Percentiles rank a stretch among this genome's conserved stretches.
These are phyloP conservation scores for Macrophya annulata DNA, from an alignment of 2,888 invertebrate genomes.

Conservation along the genomic window DNA sequence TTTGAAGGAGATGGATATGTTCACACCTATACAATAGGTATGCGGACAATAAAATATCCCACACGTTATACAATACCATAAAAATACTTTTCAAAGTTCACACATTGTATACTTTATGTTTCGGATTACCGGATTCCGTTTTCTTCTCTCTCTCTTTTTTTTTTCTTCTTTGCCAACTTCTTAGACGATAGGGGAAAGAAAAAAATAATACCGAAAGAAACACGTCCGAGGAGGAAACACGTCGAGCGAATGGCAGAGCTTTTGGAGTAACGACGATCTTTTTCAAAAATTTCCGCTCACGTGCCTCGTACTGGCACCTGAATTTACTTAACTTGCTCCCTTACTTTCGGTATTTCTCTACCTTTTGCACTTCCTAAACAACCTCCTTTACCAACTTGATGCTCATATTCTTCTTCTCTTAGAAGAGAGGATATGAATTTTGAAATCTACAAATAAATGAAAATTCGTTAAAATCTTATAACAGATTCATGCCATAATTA, in stretches of 20 bases:
- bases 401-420: slow-evolving; percentile 20
- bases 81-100: not conserved
- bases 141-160: not conserved
- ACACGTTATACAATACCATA: not conserved
- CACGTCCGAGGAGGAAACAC: slow-evolving; percentile 25
- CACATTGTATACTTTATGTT: not conserved
- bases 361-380: not conserved
- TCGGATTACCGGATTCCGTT: not conserved
- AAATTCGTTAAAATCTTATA: slow-evolving; percentile 23
- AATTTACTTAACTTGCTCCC: slow-evolving; percentile 38
- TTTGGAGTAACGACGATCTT: slow-evolving; percentile 22
- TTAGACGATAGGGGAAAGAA: not conserved
- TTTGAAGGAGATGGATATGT: slow-evolving; percentile 5
- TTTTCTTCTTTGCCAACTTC: not conserved
- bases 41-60: not conserved
- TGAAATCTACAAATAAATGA: not conserved
- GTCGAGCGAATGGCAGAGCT: slow-evolving; percentile 2
- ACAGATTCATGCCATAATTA: not conserved
- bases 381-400: slow-evolving; percentile 14
- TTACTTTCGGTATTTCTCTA: not conserved
- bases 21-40: not conserved
- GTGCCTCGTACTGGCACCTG: slow-evolving; percentile 22
- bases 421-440: not conserved
- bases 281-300: slow-evolving; percentile 44
- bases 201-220: not conserved